Percentiles rank a stretch among this genome's conserved stretches.
These are phyloP conservation scores for Odontophorus gujanensis DNA, from an alignment of 2,113 vertebrate species.

Conservation along the genomic window DNA sequence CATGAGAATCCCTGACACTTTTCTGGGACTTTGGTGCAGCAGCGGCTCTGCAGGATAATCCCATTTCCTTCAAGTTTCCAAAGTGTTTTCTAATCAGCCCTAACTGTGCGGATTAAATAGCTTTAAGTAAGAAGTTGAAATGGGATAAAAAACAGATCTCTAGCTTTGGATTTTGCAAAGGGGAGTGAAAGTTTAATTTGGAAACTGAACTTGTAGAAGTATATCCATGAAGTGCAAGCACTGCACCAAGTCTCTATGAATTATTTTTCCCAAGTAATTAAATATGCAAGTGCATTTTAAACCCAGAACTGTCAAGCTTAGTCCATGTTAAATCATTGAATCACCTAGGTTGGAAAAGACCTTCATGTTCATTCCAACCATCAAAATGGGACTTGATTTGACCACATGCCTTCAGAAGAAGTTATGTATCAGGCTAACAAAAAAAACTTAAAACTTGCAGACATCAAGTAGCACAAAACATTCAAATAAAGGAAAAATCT, in stretches of 20 bases:
- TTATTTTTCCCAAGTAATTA: neutral
- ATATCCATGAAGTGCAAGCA: neutral
- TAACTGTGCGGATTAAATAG: neutral
- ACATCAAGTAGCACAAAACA: neutral
- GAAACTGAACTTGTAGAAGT: neutral
- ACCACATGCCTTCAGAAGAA: neutral
- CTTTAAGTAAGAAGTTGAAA: neutral
- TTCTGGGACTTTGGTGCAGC: neutral
- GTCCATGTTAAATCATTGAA: neutral
- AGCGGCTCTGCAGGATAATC: neutral
- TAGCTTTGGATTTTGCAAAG: neutral
- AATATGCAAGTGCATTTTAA: neutral
- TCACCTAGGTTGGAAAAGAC: neutral
- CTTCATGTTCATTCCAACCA: neutral
- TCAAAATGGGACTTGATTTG: neutral
- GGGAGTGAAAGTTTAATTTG: neutral
- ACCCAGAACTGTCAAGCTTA: neutral
- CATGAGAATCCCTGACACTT: neutral
- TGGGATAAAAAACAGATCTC: neutral
- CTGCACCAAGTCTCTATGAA: neutral
- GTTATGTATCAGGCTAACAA: neutral
- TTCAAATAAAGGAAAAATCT: neutral
- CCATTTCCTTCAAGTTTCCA: neutral
- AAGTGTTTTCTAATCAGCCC: neutral
- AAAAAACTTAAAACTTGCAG: neutral